Evolutionary conservation across 2,888 invertebrate species (phyloP).

Genomic region (Euzetes globulus): DNA sequence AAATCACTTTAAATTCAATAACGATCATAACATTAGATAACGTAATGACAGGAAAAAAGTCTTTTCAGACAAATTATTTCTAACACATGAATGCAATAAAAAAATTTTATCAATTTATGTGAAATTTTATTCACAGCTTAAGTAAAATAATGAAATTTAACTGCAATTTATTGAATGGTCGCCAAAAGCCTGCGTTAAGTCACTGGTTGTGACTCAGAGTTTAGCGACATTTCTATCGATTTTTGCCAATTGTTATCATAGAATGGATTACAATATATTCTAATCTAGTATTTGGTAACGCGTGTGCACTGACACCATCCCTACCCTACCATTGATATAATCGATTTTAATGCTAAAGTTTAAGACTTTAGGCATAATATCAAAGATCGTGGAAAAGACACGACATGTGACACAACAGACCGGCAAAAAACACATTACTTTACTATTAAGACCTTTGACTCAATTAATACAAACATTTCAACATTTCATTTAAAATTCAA

Average conservation of each 20-base stretch:
- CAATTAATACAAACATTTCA: too few relatives aligned
- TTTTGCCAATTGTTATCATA: not conserved
- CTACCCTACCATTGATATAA: not conserved
- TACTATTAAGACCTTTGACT: too few relatives aligned
- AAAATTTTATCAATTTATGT: too few relatives aligned
- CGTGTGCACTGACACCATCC: not conserved
- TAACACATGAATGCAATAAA: too few relatives aligned
- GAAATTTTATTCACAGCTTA: too few relatives aligned
- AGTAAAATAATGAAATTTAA: too few relatives aligned
- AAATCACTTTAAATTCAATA: not conserved
- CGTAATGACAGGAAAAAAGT: not conserved
- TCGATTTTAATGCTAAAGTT: too few relatives aligned
- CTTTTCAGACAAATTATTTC: too few relatives aligned
- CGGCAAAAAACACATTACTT: too few relatives aligned
- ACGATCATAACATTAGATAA: not conserved
- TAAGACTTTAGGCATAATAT: not conserved
- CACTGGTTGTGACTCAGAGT: not conserved
- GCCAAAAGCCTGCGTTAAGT: too few relatives aligned
- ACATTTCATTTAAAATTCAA: not conserved
- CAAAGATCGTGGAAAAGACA: not conserved
- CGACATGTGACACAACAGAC: not conserved
- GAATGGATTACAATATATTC: not conserved
- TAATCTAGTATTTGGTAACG: not conserved
- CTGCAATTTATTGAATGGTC: not conserved
- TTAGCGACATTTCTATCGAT: constrained; percentile 21